Evolutionary conservation across 1,140 invertebrate genomes (phyloP), one percentile per base, ranked within the genome.

Genomic region (Drosophila carrolli): DNA sequence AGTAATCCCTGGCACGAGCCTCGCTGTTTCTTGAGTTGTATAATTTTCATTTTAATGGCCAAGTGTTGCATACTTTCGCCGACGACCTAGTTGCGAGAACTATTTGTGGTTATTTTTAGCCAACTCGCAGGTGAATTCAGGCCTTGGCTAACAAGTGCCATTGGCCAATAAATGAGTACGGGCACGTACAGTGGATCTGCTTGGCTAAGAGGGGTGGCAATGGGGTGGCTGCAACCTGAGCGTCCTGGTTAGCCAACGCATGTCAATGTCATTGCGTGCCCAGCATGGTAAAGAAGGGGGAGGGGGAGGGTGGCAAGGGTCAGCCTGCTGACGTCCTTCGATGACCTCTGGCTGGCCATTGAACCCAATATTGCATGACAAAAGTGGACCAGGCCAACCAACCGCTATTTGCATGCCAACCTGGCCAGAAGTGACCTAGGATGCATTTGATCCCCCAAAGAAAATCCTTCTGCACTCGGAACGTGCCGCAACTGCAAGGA

Each of bases 21-120:
- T 9, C 23, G 61, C n/a, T 14, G 29, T 19, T 48, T 32, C 27
- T 43, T 40, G 35, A 14, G 23, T 40, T 14, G 16, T 48, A 1
- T 23, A 19, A 43, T 14, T 43, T 51, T 67, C 16, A 16, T 32
- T 19, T 41, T 32, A 32, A 43, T 43, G 37, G 47, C 47, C 27
- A 61, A 55, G 16, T 32, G 54, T 55, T 71, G 68, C 77, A 54
- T 66, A 74, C 59, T 70, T 71, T 35, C 13, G 23, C 23, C 23
- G 5, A 48, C 83, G 83, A 79, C 83, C 79, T 43, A 88, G 55
- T 82, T 82, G 4, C 38, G 19, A 38, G 16, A 5, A 38, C 32
- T 23, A 23, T 41, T 59, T 14, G 70, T 10, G 60, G 14, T 23
- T 70, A 63, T 71, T 57, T 75, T 65, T 54, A 81, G 58, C 54